Evolutionary conservation across 1,140 invertebrate species (phyloP), one percentile per base, ranked within the genome.

Genomic region (Cotesia typhae): DNA sequence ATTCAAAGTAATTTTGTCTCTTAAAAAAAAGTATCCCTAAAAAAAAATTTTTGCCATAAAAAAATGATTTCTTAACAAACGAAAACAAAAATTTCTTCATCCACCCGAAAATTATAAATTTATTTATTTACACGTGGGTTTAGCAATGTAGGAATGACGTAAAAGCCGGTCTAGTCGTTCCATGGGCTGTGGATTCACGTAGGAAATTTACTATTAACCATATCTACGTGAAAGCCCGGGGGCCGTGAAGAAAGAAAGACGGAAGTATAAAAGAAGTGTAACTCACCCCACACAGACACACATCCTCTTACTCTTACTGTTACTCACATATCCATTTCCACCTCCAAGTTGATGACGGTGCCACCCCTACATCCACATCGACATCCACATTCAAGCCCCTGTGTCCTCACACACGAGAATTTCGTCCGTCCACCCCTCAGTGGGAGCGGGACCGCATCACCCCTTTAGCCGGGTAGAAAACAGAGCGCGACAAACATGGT

Each of bases 391-490:
- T 28, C 28, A 28, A 28, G 28, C 28, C 28, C 28, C 28, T 28
- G 28, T 10, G 10, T 47, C 5, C 7, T 9, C 41, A 14, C 12
- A 41, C 20, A 47, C 41, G 14, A 36, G 36, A 64, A 51, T 17
- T 52, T 37, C 41, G 6, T 6, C 6, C 41, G 2, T 47, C 6
- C 6, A 10, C 41, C 6, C 41, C 6, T 36, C 57, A 68, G 6
- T 69, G 60, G 66, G 71, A 73, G 75, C 68, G 67, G 66, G 65
- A 74, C 55, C 75, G 67, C 6, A 9, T 47, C 6, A 47, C 41
- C 6, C 10, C 41, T 28, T 28, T 28, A 28, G 41, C 41, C 6
- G 10, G 10, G 41, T 10, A 7, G 41, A 47, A 47, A 37, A 9
- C 41, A 17, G 59, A 20, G 53, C 52, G 28, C n/a, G 60, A 70